phyloP scores from a whole-genome alignment of 2,888 invertebrate species.

The Amorpha juglandis region DNA sequence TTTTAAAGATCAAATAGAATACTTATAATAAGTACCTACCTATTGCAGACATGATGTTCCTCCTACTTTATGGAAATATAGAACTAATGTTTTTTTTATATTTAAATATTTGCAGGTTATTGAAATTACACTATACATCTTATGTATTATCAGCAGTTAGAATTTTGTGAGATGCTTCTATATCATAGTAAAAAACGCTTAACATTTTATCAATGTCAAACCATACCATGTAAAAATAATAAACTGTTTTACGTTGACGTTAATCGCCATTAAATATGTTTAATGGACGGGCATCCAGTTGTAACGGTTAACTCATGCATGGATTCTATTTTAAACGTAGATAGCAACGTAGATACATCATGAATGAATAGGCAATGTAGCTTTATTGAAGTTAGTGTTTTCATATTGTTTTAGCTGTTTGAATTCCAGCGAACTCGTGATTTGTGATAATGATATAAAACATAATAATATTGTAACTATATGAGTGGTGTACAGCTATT shows the following conservation, averaged over 20 bases:
- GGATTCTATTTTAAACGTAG: conserved; percentile 4
- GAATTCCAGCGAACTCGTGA: not conserved
- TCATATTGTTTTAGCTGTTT: conserved; percentile 5
- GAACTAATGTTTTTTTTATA: too few relatives aligned
- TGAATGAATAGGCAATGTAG: conserved; percentile 3
- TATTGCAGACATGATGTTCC: too few relatives aligned
- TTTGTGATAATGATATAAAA: too few relatives aligned
- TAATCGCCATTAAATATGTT: conserved; percentile 35
- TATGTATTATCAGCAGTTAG: too few relatives aligned
- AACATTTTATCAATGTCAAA: conserved; percentile 25
- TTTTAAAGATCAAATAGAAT: too few relatives aligned
- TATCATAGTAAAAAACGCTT: conserved; percentile 12
- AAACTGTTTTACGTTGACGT: conserved; percentile 33
- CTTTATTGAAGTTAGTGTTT: not conserved
- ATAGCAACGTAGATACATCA: not conserved
- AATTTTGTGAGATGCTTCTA: not conserved
- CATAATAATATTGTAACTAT: too few relatives aligned
- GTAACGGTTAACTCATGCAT: conserved; percentile 25
- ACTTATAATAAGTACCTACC: too few relatives aligned
- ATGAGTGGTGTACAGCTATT: too few relatives aligned
- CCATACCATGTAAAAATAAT: conserved; percentile 30
- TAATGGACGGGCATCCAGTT: conserved; percentile 32
- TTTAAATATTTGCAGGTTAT: too few relatives aligned
- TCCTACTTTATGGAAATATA: too few relatives aligned
- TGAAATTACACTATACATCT: too few relatives aligned